A percentile compares a stretch with the other conserved stretches of the same genome.
phyloP scores from a whole-genome alignment of 2,797 vertebrate species.

The Peromyscus melanophrys region DNA sequence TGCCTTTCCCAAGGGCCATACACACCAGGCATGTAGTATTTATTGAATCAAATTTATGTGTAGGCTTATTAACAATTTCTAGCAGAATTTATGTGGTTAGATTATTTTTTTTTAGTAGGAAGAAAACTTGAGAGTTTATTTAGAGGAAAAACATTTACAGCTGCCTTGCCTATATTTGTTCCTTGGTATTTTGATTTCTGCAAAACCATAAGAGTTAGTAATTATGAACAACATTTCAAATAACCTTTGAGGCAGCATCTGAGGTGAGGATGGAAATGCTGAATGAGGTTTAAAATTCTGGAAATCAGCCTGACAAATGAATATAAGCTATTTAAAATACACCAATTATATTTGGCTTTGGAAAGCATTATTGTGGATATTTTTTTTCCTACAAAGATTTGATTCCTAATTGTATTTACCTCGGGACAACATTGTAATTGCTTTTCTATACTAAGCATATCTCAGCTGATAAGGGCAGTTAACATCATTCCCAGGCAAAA shows the following conservation, averaged over 20 bases:
- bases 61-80: slow-evolving; percentile 58
- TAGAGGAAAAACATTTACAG: slow-evolving; percentile 52
- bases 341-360: slow-evolving; percentile 46
- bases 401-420: slow-evolving; percentile 59
- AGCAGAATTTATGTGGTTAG: neutral
- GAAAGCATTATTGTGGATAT: slow-evolving; percentile 42
- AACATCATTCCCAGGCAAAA: neutral
- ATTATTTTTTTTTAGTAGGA: neutral
- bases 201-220: neutral
- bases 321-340: slow-evolving; percentile 24
- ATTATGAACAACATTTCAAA: slow-evolving; percentile 58
- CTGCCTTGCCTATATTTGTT: slow-evolving; percentile 35
- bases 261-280: slow-evolving; percentile 44
- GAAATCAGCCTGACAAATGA: slow-evolving; percentile 36
- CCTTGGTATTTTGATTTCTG: slow-evolving; percentile 68
- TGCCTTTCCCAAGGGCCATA: neutral
- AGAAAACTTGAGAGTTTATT: slow-evolving; percentile 48
- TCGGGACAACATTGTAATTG: slow-evolving; percentile 39
- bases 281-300: slow-evolving; percentile 64
- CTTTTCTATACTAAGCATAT: neutral
- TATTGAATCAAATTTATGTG: slow-evolving; percentile 1
- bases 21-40: neutral
- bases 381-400: slow-evolving; percentile 37
- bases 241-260: slow-evolving; percentile 46
- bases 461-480: neutral